These are phyloP conservation scores for Prionace glauca DNA, from an alignment of 2,797 vertebrate genomes.

Conservation along the genomic window DNA sequence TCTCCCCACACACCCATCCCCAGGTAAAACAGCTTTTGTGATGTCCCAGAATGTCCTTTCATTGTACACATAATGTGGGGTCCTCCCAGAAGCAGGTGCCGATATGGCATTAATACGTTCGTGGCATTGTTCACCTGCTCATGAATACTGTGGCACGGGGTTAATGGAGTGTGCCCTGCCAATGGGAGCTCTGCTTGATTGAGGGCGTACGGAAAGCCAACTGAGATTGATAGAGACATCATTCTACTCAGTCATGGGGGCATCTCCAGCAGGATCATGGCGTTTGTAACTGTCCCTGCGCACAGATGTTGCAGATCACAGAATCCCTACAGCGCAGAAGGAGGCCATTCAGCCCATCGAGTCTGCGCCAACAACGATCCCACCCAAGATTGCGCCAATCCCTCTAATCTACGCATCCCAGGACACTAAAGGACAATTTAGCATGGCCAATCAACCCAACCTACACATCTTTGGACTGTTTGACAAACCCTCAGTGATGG, in stretches of 20 bases:
- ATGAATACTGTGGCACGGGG: not conserved
- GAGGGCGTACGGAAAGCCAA: not conserved
- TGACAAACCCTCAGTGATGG: too few species aligned
- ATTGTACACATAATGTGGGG: not conserved
- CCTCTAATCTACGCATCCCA: too few species aligned
- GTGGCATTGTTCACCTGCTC: not conserved
- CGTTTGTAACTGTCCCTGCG: not conserved
- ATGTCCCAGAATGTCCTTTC: not conserved
- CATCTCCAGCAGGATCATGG: not conserved
- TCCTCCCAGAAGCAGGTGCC: not conserved
- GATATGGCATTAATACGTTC: not conserved
- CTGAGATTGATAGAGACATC: not conserved
- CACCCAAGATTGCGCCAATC: too few species aligned
- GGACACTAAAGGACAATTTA: too few species aligned
- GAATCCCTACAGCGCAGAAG: too few species aligned
- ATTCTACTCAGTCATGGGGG: not conserved
- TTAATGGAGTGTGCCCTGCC: not conserved
- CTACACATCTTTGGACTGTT: too few species aligned
- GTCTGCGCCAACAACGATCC: too few species aligned
- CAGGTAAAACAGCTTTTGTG: not conserved
- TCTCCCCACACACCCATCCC: too few species aligned
- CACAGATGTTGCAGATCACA: not conserved
- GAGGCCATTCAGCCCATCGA: too few species aligned
- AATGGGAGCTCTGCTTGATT: not conserved
- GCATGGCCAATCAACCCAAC: too few species aligned